These are phyloP conservation scores for Shinisaurus crocodilurus DNA, from an alignment of 2,113 vertebrate genomes.

Conservation along the genomic window DNA sequence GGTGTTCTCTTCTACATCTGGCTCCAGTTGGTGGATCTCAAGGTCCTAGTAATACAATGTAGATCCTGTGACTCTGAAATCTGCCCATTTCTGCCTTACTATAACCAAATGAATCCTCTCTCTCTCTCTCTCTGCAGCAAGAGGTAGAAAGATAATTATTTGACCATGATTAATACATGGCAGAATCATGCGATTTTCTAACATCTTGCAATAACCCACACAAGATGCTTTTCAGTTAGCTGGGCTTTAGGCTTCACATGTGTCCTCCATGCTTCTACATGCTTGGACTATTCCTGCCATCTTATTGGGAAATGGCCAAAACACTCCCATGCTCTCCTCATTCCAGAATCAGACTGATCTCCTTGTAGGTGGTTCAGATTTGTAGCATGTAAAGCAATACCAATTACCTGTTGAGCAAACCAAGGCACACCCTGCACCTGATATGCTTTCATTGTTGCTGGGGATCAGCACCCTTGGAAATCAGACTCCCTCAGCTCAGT, in stretches of 20 bases:
- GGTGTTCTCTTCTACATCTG: too few relatives aligned
- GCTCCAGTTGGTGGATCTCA: too few relatives aligned
- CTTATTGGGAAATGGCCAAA: background rate
- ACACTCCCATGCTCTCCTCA: too few relatives aligned
- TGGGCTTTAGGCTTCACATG: background rate
- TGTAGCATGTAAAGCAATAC: constrained; percentile 54
- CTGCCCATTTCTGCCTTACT: background rate
- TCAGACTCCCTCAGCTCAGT: background rate
- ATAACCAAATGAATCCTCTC: background rate
- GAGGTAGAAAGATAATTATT: background rate
- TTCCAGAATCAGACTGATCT: constrained; percentile 18
- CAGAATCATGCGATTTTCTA: background rate
- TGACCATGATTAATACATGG: background rate
- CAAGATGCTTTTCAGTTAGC: background rate
- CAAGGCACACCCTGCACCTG: constrained; percentile 40
- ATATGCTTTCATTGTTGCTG: background rate
- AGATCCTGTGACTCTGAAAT: too few relatives aligned
- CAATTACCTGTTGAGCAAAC: constrained; percentile 58
- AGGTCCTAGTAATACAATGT: too few relatives aligned
- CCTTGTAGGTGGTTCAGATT: constrained; percentile 35
- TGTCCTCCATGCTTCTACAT: background rate
- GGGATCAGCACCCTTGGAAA: background rate
- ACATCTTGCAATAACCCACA: background rate
- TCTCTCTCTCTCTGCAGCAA: background rate
- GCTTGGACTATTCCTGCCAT: background rate